phyloP scores from a whole-genome alignment of 2,797 vertebrate genomes.

The Sebastes cheni region DNA sequence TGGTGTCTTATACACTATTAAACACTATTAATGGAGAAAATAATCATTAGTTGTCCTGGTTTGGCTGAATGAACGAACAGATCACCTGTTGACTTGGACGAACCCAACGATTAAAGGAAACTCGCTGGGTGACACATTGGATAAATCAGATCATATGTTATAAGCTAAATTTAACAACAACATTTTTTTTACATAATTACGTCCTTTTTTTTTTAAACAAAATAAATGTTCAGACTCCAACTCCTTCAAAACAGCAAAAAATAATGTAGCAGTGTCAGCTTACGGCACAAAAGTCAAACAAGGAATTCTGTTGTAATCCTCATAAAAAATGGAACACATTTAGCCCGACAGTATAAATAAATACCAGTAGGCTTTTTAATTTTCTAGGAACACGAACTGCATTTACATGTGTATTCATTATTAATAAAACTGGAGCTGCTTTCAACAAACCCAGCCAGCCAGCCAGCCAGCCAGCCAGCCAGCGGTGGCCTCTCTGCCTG shows the following conservation, averaged over 20 bases:
- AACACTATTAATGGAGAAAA: background rate
- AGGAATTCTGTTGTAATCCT: conserved; percentile 37
- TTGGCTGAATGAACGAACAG: background rate
- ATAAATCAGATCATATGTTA: background rate
- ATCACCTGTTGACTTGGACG: conserved; percentile 59
- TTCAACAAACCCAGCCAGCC: conserved; percentile 28
- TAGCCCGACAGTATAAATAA: conserved; percentile 12
- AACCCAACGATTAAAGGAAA: background rate
- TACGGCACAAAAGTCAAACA: conserved; percentile 20
- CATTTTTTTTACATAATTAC: too few species aligned
- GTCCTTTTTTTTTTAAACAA: background rate
- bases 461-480: background rate
- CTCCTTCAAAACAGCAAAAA: background rate
- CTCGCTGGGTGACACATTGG: background rate
- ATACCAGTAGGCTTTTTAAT: conserved; percentile 26
- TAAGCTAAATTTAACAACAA: background rate
- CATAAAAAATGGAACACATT: conserved; percentile 24
- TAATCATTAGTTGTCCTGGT: background rate
- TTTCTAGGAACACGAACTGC: conserved; percentile 44
- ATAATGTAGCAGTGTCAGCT: conserved; percentile 4
- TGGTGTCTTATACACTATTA: background rate
- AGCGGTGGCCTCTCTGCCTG: conserved; percentile 47
- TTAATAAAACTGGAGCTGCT: conserved; percentile 47
- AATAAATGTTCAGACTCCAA: background rate
- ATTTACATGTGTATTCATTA: conserved; percentile 59